Percentiles rank a stretch among this genome's conserved stretches.
Conservation (phyloP, 2,113 vertebrate genomes). For the Carlito syrichta region DNA sequence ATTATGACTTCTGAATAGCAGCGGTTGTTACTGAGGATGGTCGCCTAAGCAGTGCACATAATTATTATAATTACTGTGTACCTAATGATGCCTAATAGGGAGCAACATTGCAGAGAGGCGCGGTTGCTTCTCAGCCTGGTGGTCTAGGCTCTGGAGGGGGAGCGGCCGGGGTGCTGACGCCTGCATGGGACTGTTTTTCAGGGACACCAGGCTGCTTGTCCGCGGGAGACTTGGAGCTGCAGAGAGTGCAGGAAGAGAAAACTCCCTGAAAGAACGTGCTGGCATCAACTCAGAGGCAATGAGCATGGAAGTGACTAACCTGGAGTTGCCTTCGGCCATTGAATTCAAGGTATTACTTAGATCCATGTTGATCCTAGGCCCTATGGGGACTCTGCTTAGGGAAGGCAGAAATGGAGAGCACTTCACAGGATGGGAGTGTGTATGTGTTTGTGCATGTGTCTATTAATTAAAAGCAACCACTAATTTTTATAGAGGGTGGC, state of each 20-base stretch:
- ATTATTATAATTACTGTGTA: conserved; percentile 90
- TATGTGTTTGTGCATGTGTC: not conserved
- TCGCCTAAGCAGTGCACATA: conserved; percentile 84
- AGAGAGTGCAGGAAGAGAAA: conserved; percentile 74
- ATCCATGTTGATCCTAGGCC: not conserved
- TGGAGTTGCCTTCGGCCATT: not conserved
- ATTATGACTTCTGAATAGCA: conserved; percentile 88
- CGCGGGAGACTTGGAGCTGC: conserved; percentile 75
- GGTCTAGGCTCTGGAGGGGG: conserved; percentile 78
- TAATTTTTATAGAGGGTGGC: not conserved
- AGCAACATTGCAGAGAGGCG: conserved; percentile 79
- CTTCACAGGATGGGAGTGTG: too few relatives aligned
- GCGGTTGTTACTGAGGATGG: conserved; percentile 86
- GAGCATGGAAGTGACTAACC: conserved; percentile 45
- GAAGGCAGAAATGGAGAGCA: not conserved
- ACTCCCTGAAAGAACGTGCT: conserved; percentile 70
- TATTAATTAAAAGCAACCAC: not conserved
- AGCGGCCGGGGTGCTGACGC: conserved; percentile 74
- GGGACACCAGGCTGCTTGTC: conserved; percentile 72
- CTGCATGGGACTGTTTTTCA: conserved; percentile 74
- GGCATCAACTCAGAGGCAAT: conserved; percentile 50
- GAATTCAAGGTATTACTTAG: not conserved
- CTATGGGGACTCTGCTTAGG: rapidly evolving
- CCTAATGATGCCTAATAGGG: conserved; percentile 87
- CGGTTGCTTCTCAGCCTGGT: conserved; percentile 79